Evolutionary conservation across 2,797 vertebrate genomes (phyloP), one percentile per base, ranked within the genome.

Genomic region (Notolabrus celidotus): DNA sequence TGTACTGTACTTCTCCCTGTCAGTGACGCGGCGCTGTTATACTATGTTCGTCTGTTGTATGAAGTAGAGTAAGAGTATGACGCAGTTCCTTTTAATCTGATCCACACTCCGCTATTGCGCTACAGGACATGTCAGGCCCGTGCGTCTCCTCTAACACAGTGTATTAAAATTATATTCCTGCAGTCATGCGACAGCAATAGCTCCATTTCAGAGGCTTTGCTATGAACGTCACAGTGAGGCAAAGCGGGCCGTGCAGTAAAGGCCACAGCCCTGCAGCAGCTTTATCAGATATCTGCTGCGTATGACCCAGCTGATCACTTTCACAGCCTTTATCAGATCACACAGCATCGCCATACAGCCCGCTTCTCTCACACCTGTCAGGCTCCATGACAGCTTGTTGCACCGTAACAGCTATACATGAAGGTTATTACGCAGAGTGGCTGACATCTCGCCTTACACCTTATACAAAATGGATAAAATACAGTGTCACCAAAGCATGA

Each of bases 171-270:
- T 55, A 50, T 52, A 60, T 73, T 20, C 47, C 15, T 72, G 72
- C 56, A 14, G 29, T 39, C 57, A 19, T 42, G 38, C 51, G 15
- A 9, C 67, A 23, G 42, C 39, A 27, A 53, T 56, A 42, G 74
- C 49, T 34, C 60, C 47, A 72, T 83, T 65, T 71, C 64, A 69
- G 34, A 65, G 67, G 61, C 60, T 86, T 74, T 73, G 65, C 65
- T 20, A 6, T 27, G 71, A 25, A 38, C 85, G 83, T 85, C 88
- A 87, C 71, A 43, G 49, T 1, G 56, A 55, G 67, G 69, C 73
- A 23, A 49, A 45, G 68, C 61, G 65, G 56, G 51, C 75, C 64
- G 38, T 4, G 53, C 51, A 17, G 47, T 10, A 2, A 7, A 86
- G 85, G 84, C 80, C 75, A 72, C 45, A 64, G 76, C 51, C 64